These are phyloP conservation scores for Tenualosa thibaudeaui DNA, from an alignment of 2,797 vertebrate species.

Conservation along the genomic window DNA sequence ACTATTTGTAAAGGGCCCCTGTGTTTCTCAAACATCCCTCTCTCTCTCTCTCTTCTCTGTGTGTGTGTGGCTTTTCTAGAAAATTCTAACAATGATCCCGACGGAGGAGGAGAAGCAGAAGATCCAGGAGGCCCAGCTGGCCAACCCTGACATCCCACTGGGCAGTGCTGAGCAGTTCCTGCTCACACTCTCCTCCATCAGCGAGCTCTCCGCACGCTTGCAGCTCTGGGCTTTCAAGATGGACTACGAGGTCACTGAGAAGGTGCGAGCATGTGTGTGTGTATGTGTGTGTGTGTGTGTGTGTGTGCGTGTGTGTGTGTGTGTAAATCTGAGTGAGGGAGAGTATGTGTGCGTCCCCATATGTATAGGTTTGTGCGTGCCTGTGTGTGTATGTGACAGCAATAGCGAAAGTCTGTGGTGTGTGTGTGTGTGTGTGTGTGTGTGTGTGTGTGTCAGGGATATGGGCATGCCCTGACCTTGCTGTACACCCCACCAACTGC, in stretches of 20 bases:
- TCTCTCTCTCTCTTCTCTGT: not conserved
- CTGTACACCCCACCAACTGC: not conserved
- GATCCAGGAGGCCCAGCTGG: constrained; percentile 85
- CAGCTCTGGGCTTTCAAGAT: constrained; percentile 91
- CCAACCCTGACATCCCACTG: constrained; percentile 79
- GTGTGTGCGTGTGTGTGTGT: not conserved
- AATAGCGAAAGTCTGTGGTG: too few species aligned
- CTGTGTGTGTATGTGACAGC: not conserved
- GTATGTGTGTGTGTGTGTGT: constrained; percentile 1
- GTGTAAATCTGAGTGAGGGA: not conserved
- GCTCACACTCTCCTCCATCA: constrained; percentile 84
- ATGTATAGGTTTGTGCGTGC: not conserved
- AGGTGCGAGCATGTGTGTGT: constrained; percentile 70
- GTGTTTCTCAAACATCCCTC: not conserved
- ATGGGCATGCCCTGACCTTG: constrained; percentile 10
- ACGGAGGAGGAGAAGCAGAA: constrained; percentile 86
- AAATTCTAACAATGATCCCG: constrained; percentile 89
- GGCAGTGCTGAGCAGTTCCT: constrained; percentile 86
- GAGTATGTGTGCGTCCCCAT: constrained; percentile 21
- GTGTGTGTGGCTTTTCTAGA: constrained; percentile 62
- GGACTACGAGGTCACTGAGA: constrained; percentile 88
- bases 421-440: not conserved
- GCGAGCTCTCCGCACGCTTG: constrained; percentile 82
- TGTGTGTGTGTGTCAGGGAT: constrained; percentile 24
- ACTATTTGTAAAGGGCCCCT: too few species aligned